A percentile compares a stretch with the other conserved stretches of the same genome.
phyloP scores from a whole-genome alignment of 2,797 vertebrate species.

The Pangasius macronema region DNA sequence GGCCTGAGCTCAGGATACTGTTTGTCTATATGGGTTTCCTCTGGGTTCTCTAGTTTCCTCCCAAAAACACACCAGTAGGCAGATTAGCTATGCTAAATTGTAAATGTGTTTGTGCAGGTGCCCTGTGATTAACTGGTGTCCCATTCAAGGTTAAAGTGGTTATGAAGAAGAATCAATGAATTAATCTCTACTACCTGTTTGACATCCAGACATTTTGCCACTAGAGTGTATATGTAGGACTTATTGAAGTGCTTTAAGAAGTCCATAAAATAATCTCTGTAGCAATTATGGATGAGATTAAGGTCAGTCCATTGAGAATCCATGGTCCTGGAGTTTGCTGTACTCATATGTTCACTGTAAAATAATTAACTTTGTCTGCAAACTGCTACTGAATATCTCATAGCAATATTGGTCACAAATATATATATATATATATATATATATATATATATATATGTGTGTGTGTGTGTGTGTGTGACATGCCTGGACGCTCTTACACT shows the following conservation, averaged over 20 bases:
- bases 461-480: not conserved
- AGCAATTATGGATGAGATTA: not conserved
- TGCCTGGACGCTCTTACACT: slow-evolving; percentile 32
- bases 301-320: not conserved
- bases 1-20: not conserved
- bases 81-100: not conserved
- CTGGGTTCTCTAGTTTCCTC: not conserved
- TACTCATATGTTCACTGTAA: not conserved
- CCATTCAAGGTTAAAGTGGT: not conserved
- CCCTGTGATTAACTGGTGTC: not conserved
- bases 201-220: not conserved
- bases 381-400: not conserved
- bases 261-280: not conserved
- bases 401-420: not conserved
- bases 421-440: no score
- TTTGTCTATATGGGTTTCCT: not conserved
- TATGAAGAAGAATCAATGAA: not conserved
- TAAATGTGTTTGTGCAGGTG: not conserved
- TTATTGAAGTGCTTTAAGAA: not conserved
- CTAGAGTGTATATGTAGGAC: not conserved
- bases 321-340: not conserved
- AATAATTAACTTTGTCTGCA: not conserved
- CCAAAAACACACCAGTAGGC: not conserved
- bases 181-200: not conserved
- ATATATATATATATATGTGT: no score